Evolutionary conservation across 2,797 vertebrate genomes (phyloP), one percentile per base, ranked within the genome.

Genomic region (Paedocypris micromegethes): DNA sequence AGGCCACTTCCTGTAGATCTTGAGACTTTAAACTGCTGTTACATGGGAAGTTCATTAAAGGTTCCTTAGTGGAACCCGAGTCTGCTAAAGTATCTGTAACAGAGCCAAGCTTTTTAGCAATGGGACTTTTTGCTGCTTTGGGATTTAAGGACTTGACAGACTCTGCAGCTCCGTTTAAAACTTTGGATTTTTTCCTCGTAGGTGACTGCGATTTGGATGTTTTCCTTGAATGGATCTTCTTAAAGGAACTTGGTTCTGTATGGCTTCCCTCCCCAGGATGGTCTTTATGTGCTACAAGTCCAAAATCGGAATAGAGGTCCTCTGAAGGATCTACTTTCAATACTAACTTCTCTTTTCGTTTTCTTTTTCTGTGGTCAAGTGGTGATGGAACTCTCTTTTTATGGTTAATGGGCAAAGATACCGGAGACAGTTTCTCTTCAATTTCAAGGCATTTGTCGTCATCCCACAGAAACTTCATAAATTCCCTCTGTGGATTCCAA

Each of bases 261-360:
- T 82, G 80, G 58, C 68, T 82, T 75, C 91, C 90, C 72, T 89
- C 84, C 68, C 91, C 85, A 81, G 89, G 90, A 37, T 91, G 84
- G 72, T 89, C 81, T 7, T 83, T 81, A 73, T 85, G 82, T 66
- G 83, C 84, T 62, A 84, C 83, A 9, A 77, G 75, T 66, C 82
- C 84, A 62, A 82, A 77, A 76, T 82, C 75, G 73, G 90, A 84
- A 78, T 89, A 93, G 76, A 91, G 87, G 73, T 93, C 89, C 82
- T 96, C 93, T 59, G 94, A 93, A 56, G 93, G 94, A 80, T 95
- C 94, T 6, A 92, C 91, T 89, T 94, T 95, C 78, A 94, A 93
- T 78, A 95, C 94, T 83, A 96, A 93, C 80, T 98, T 94, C 92
- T 95, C 95, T 87, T 98, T 98, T 74, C 94, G 88, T 84, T 97